A percentile compares a stretch with the other conserved stretches of the same genome.
Conservation (phyloP, 2,888 invertebrate genomes). For the Epistrophella euchroma region DNA sequence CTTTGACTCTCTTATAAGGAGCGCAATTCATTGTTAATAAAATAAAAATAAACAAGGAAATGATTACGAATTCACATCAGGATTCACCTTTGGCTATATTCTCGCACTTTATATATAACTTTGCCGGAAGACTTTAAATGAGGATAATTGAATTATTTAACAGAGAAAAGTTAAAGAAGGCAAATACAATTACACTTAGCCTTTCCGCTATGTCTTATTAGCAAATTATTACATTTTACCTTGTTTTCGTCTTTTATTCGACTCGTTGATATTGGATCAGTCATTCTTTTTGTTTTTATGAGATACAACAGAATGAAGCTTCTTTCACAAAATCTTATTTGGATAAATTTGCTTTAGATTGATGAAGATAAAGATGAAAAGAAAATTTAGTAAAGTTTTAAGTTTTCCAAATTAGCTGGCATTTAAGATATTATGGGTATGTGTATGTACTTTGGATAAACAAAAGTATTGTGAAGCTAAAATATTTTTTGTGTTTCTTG, state of each 20-base stretch:
- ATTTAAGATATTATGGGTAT: no score
- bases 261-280: conserved; percentile 17
- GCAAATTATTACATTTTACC: conserved; percentile 14
- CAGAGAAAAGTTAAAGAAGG: conserved; percentile 20
- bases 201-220: conserved; percentile 7
- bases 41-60: conserved; percentile 7
- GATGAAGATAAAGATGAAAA: no score
- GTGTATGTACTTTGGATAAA: no score
- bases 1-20: background rate
- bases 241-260: conserved; percentile 3
- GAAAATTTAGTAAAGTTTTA: no score
- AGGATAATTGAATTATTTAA: conserved; percentile 39
- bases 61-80: conserved; percentile 23
- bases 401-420: no score
- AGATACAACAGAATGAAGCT: background rate
- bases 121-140: conserved; percentile 5
- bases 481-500: no score
- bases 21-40: conserved; percentile 12
- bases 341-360: background rate
- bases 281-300: background rate
- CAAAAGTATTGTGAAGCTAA: no score
- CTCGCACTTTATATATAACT: conserved; percentile 28
- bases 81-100: conserved; percentile 13
- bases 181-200: conserved; percentile 34
- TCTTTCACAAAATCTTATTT: background rate